Conservation (phyloP, 2,888 invertebrate genomes). For the Ectemnius lituratus region DNA sequence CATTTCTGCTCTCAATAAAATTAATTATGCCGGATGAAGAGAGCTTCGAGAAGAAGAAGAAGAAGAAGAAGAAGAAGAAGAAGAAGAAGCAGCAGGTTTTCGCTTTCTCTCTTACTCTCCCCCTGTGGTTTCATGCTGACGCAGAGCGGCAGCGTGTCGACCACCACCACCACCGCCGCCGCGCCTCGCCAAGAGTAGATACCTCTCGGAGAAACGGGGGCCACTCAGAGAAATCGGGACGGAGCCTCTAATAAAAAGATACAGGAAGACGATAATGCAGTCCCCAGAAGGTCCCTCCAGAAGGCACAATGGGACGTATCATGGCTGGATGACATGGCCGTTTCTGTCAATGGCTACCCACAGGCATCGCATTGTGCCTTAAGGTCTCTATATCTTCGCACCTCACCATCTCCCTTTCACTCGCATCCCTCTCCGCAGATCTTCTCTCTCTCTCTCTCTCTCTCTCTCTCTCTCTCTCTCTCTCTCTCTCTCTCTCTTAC, state of each 20-base stretch:
- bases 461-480: too few relatives aligned
- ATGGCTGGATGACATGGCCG: constrained; percentile 75
- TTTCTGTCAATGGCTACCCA: constrained; percentile 75
- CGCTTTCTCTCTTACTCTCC: too few relatives aligned
- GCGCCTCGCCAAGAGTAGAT: too few relatives aligned
- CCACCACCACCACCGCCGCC: constrained; percentile 38
- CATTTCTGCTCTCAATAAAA: constrained; percentile 26
- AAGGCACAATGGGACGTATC: constrained; percentile 74
- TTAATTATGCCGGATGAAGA: constrained; percentile 52
- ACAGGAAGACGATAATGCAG: constrained; percentile 69
- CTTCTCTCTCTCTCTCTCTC: neutral
- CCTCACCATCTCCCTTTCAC: constrained; percentile 52
- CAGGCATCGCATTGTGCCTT: constrained; percentile 69
- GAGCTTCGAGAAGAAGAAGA: constrained; percentile 27
- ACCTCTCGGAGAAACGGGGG: constrained; percentile 43
- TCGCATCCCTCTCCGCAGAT: neutral
- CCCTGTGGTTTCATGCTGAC: constrained; percentile 50
- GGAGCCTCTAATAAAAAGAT: constrained; percentile 73
- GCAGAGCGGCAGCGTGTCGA: constrained; percentile 42
- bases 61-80: too few relatives aligned
- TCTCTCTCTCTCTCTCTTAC: too few relatives aligned
- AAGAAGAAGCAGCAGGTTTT: constrained; percentile 17
- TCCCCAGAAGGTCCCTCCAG: constrained; percentile 71
- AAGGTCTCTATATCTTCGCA: constrained; percentile 66
- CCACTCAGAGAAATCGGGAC: constrained; percentile 62